Percentiles rank a stretch among this genome's conserved stretches.
phyloP scores from a whole-genome alignment of 2,113 vertebrate genomes.

The Phoxinus phoxinus region DNA sequence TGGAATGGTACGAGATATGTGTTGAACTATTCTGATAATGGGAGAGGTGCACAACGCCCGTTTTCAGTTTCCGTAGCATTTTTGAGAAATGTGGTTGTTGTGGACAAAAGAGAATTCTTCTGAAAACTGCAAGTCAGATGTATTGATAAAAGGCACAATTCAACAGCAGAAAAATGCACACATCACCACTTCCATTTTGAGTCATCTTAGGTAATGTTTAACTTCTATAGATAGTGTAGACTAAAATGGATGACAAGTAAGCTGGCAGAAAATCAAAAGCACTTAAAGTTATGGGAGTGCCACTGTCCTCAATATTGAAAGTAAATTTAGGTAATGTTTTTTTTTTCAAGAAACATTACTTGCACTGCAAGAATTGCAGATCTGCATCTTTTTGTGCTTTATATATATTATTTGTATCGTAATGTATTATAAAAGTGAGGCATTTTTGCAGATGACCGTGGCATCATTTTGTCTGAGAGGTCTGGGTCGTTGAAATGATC shows the following conservation, averaged over 20 bases:
- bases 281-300: constrained; percentile 15
- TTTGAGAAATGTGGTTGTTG: background rate
- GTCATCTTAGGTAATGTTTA: constrained; percentile 55
- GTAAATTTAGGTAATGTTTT: background rate
- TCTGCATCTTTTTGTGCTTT: background rate
- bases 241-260: constrained; percentile 49
- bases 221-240: constrained; percentile 53
- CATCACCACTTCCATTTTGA: constrained; percentile 39
- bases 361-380: background rate
- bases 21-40: background rate
- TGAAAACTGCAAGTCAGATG: background rate
- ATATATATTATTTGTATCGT: background rate
- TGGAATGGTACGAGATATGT: background rate
- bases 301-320: background rate
- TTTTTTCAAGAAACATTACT: constrained; percentile 3
- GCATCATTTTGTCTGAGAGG: background rate
- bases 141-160: background rate
- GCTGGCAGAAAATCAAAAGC: constrained; percentile 44
- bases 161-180: constrained; percentile 11
- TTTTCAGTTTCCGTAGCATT: background rate
- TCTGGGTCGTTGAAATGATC: constrained; percentile 8
- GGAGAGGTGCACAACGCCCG: background rate
- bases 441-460: background rate
- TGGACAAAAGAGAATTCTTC: background rate
- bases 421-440: background rate